Conservation (phyloP, 2,888 invertebrate species). For the Monopis laevigella region DNA sequence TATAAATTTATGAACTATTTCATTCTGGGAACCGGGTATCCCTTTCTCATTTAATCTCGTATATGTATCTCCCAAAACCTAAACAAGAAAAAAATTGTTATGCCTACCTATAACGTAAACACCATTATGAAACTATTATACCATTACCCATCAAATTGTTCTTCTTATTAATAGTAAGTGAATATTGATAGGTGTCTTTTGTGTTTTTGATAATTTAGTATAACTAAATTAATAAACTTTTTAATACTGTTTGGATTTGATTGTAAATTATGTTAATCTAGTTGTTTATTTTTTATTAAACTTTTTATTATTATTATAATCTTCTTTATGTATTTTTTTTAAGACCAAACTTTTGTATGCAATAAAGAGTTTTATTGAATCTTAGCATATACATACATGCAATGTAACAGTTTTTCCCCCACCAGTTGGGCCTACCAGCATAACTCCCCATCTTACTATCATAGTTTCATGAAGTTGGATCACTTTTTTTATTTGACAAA, state of each 20-base stretch:
- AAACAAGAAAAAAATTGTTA: constrained; percentile 22
- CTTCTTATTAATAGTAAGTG: too few species aligned
- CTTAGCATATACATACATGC: constrained; percentile 67
- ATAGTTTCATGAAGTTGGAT: constrained; percentile 91
- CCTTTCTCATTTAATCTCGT: constrained; percentile 70
- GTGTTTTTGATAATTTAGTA: too few species aligned
- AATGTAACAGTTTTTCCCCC: constrained; percentile 85
- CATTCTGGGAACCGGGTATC: constrained; percentile 69
- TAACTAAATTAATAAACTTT: too few species aligned
- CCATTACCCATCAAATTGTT: too few species aligned
- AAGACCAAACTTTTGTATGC: too few species aligned
- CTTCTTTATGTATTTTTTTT: too few species aligned
- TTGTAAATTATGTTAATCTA: neutral
- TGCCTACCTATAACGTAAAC: too few species aligned
- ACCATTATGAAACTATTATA: too few species aligned
- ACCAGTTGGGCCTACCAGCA: constrained; percentile 91
- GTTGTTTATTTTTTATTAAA: too few species aligned
- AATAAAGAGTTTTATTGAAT: too few species aligned
- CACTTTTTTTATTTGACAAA: constrained; percentile 74
- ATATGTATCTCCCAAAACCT: constrained; percentile 78
- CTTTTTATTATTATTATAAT: too few species aligned
- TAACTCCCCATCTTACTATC: constrained; percentile 91
- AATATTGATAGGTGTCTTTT: too few species aligned
- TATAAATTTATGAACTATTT: constrained; percentile 78
- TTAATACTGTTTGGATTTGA: neutral